A percentile compares a stretch with the other conserved stretches of the same genome.
These are phyloP conservation scores for Platorchestia sp. DNA, from an alignment of 1,140 invertebrate genomes.

Conservation along the genomic window DNA sequence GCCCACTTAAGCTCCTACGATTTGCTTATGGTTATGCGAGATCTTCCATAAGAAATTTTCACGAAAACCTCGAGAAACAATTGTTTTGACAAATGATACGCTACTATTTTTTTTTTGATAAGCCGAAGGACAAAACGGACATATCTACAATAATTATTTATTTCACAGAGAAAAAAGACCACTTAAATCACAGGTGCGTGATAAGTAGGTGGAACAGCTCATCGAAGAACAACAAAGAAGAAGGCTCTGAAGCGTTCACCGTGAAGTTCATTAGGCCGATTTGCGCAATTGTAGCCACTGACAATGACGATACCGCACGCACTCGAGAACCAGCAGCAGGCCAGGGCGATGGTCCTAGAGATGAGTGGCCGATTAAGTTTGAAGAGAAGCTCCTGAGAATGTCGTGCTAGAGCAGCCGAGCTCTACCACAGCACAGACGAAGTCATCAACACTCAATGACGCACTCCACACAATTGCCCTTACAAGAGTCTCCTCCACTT, in stretches of 20 bases:
- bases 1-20: background rate
- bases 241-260: background rate
- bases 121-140: background rate
- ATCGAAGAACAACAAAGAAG: background rate
- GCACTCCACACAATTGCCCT: background rate
- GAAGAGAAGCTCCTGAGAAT: constrained; percentile 1
- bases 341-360: background rate
- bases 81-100: background rate
- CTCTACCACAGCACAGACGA: background rate
- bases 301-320: background rate
- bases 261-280: constrained; percentile 15
- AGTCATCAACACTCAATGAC: background rate
- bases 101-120: background rate
- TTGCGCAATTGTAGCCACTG: constrained; percentile 24
- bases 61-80: background rate
- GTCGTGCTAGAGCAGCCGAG: background rate
- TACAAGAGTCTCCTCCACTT: constrained; percentile 11
- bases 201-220: background rate
- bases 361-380: constrained; percentile 44
- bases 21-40: background rate
- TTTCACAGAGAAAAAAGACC: background rate
- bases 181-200: background rate
- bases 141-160: background rate
- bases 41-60: background rate
- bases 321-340: background rate